A percentile compares a stretch with the other conserved stretches of the same genome.
phyloP scores from a whole-genome alignment of 2,113 vertebrate genomes.

The Theristicus caerulescens region DNA sequence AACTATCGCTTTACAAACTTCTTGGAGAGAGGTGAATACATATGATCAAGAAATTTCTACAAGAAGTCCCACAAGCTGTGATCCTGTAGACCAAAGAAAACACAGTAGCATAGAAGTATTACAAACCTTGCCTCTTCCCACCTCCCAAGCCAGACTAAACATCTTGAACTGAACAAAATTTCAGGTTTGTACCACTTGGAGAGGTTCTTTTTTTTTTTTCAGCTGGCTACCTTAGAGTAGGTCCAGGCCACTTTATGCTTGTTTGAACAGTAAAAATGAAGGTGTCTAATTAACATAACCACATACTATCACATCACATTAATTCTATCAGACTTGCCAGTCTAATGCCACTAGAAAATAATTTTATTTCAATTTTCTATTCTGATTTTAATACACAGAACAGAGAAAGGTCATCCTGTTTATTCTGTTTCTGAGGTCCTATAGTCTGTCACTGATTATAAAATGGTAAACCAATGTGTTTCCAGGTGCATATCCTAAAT shows the following conservation, averaged over 20 bases:
- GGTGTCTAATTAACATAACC: not conserved
- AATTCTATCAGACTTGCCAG: not conserved
- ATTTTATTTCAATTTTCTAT: not conserved
- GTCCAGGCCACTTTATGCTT: not conserved
- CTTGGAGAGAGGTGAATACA: not conserved
- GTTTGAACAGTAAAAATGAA: not conserved
- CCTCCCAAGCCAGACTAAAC: not conserved
- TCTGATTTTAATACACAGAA: not conserved
- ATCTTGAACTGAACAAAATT: not conserved
- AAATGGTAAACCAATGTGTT: not conserved
- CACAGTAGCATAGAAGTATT: not conserved
- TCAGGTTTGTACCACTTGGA: not conserved
- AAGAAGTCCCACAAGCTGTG: not conserved
- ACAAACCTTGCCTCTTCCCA: not conserved
- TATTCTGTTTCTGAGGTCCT: not conserved
- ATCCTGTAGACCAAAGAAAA: not conserved
- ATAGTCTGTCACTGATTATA: not conserved
- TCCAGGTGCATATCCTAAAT: not conserved
- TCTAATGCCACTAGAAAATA: not conserved
- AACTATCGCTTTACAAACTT: not conserved
- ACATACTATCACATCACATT: not conserved
- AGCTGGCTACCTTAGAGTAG: not conserved
- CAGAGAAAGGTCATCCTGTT: not conserved
- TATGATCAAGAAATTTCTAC: not conserved
- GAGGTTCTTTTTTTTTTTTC: not conserved